Evolutionary conservation across 2,888 invertebrate genomes (phyloP).

Genomic region (Hypena proboscidalis): DNA sequence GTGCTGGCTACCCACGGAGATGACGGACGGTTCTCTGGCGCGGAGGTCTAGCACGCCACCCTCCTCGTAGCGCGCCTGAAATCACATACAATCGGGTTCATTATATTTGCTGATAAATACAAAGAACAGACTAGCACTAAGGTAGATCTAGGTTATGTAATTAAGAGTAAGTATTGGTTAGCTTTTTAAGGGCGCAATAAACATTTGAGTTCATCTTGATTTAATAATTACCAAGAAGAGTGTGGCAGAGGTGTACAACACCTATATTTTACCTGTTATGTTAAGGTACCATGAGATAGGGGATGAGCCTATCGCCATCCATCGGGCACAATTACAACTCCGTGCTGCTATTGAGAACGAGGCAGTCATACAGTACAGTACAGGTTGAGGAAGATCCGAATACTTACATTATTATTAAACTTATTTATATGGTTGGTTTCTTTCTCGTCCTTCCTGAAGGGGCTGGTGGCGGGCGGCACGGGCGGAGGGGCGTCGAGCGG

Average conservation of each 20-base stretch:
- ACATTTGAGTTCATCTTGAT: no score
- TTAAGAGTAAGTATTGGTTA: no score
- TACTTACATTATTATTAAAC: constrained; percentile 57
- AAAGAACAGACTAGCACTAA: no score
- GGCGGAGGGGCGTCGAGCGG: constrained; percentile 40
- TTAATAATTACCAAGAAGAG: no score
- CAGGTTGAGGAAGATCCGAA: background rate
- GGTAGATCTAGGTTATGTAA: no score
- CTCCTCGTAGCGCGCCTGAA: constrained; percentile 56
- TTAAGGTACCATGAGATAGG: no score
- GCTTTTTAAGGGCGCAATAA: no score
- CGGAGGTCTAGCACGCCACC: constrained; percentile 85
- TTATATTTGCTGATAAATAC: background rate
- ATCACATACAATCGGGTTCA: constrained; percentile 1
- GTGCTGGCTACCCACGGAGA: constrained; percentile 82
- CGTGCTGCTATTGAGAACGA: no score
- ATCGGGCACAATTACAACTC: no score
- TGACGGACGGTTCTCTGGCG: constrained; percentile 79
- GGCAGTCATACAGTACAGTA: background rate
- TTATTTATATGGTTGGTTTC: constrained; percentile 60
- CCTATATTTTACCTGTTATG: no score
- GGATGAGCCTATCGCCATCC: no score
- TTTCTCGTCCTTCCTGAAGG: constrained; percentile 58
- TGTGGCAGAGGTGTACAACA: no score
- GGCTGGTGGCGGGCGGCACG: constrained; percentile 43